These are phyloP conservation scores for Lineus longissimus DNA, from an alignment of 1,140 invertebrate species.

Conservation along the genomic window DNA sequence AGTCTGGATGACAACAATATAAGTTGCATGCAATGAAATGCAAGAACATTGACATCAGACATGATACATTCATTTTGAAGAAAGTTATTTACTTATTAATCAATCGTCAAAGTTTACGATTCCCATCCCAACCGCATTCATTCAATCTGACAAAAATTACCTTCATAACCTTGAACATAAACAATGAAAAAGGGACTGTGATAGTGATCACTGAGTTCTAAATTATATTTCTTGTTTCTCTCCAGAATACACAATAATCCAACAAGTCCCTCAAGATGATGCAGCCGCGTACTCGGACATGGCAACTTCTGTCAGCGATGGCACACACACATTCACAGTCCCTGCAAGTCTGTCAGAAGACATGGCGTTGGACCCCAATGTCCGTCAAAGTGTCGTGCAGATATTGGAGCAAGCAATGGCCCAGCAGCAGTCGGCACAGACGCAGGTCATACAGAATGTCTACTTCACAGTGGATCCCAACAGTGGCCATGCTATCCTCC, in stretches of 20 bases:
- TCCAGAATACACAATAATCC: neutral
- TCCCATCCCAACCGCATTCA: too few species aligned
- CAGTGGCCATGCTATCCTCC: neutral
- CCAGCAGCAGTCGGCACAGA: neutral
- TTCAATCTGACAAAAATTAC: too few species aligned
- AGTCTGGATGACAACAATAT: too few species aligned
- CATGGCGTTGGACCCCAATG: neutral
- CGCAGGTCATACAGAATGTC: neutral
- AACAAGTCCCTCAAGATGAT: constrained; percentile 1
- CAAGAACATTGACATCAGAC: too few species aligned
- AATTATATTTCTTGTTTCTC: neutral
- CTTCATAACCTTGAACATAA: too few species aligned
- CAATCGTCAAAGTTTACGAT: too few species aligned
- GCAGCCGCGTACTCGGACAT: neutral
- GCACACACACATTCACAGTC: neutral
- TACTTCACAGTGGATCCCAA: neutral
- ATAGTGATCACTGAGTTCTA: too few species aligned
- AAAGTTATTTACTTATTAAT: too few species aligned
- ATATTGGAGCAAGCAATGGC: neutral
- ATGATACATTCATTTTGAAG: too few species aligned
- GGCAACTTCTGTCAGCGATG: neutral
- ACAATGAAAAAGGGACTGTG: too few species aligned
- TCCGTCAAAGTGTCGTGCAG: constrained; percentile 2
- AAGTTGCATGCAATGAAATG: too few species aligned
- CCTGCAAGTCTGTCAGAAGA: neutral